Conservation (phyloP, 2,888 invertebrate species). For the Dusona sp. region DNA sequence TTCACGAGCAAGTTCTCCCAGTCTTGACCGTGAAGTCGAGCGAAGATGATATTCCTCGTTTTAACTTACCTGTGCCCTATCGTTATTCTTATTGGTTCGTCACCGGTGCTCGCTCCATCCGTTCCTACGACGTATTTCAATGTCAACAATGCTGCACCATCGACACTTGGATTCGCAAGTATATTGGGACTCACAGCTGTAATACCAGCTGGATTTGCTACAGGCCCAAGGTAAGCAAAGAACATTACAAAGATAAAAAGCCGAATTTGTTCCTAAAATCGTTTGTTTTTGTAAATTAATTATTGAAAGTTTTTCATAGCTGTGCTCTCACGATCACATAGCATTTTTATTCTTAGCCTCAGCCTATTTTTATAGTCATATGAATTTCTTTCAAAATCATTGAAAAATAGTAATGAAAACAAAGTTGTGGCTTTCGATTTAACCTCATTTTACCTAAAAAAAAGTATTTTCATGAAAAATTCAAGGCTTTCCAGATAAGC, state of each 20-base stretch:
- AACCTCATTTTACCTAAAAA: no score
- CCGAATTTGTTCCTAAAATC: not conserved
- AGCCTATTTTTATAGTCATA: no score
- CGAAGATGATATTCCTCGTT: conserved; percentile 81
- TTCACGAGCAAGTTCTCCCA: conserved; percentile 75
- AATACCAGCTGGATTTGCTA: conserved; percentile 77
- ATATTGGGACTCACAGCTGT: conserved; percentile 74
- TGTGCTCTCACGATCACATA: not conserved
- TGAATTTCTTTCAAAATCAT: no score
- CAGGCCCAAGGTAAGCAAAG: conserved; percentile 78
- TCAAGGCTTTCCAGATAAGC: no score
- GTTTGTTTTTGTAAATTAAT: not conserved
- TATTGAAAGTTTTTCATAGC: not conserved
- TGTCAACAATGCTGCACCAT: conserved; percentile 71
- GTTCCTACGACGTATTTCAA: conserved; percentile 39
- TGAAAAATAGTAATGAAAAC: no score
- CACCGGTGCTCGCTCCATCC: conserved; percentile 74
- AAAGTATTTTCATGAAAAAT: no score
- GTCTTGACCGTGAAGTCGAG: conserved; percentile 83
- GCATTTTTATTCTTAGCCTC: no score
- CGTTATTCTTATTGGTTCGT: conserved; percentile 73
- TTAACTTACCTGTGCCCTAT: conserved; percentile 74
- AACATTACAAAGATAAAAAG: not conserved
- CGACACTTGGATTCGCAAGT: conserved; percentile 72
- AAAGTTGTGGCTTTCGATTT: no score